phyloP scores from a whole-genome alignment of 2,888 invertebrate species.

The Phytoseiulus persimilis region DNA sequence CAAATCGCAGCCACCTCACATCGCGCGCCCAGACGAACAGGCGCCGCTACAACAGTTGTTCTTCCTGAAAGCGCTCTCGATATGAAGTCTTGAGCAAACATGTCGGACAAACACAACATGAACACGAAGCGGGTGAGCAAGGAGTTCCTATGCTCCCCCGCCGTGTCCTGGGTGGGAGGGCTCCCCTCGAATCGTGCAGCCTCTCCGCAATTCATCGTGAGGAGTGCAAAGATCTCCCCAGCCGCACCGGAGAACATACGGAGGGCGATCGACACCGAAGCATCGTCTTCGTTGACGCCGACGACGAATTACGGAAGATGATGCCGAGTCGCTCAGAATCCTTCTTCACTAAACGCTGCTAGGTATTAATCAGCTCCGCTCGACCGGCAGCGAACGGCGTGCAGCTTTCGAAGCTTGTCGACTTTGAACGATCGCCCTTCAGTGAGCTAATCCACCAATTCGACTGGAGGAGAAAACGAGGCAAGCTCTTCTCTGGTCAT shows the following conservation, averaged over 20 bases:
- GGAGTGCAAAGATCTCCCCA: no score
- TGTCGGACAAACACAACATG: not conserved
- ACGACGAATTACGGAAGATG: no score
- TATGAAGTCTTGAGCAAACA: not conserved
- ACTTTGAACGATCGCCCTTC: not conserved
- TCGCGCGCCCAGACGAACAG: not conserved
- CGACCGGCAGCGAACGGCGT: not conserved
- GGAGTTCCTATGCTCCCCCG: no score
- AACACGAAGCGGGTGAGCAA: not conserved
- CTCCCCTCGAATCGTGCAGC: no score
- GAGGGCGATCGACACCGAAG: no score
- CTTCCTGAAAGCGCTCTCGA: not conserved
- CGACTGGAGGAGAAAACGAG: not conserved
- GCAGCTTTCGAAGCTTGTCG: not conserved
- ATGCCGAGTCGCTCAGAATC: not conserved
- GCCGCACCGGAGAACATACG: no score
- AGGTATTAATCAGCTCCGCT: not conserved
- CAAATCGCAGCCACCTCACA: no score
- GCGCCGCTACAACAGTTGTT: not conserved
- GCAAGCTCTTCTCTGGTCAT: not conserved
- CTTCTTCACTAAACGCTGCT: not conserved
- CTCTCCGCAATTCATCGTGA: no score
- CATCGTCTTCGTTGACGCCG: no score
- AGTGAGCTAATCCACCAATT: not conserved
- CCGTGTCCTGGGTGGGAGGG: no score